Base-by-base conservation (phyloP, 2,888 invertebrate genomes). In the Torymus texanus region DNA sequence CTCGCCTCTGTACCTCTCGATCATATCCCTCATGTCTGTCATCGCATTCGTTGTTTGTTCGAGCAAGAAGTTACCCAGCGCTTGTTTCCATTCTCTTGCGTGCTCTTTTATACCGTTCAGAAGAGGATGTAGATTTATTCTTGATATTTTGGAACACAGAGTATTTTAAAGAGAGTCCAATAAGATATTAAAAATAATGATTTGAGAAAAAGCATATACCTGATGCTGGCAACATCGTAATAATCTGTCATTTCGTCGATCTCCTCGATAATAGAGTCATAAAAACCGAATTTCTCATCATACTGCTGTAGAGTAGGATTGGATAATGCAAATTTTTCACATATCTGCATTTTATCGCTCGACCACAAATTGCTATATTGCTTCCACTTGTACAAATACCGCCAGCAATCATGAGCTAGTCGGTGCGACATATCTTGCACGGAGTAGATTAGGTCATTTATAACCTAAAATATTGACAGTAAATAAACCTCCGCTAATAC, bases 231-330 rank as follows among this genome's bases (percentile, higher is more conserved):
- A 50, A 95, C 91, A 83, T 95, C 94, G 0, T 93, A 92, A 84
- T 92, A 93, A 65, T 92, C 91, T 8, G 92, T 91, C 86, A 94
- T 93, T 11, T 90, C 90, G 12, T 92, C 89, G 70, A 96, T 90
- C 82, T 95, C 95, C 3, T 93, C 91, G 18, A 95, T 93, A 10
- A 96, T 94, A 83, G 94, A 94, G 84, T 94, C 94, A 89, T 96
- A 97, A 89, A 95, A 96, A 88, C 94, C 94, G 86, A 98, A 95
- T 88, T 95, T 95, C 85, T 97, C 95, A 86, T 97, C 97, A 89
- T 95, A 96, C 81, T 93, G 93, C 58, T 92, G 91, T 8, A 95
- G 91, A 5, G 93, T 91, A 8, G 93, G 92, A 83, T 92, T 92
- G 82, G 93, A 94, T 65, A 92, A 92, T 0, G 95, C 92, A 91